A percentile compares a stretch with the other conserved stretches of the same genome.
phyloP scores from a whole-genome alignment of 2,888 invertebrate genomes.

The Catocala sponsa region DNA sequence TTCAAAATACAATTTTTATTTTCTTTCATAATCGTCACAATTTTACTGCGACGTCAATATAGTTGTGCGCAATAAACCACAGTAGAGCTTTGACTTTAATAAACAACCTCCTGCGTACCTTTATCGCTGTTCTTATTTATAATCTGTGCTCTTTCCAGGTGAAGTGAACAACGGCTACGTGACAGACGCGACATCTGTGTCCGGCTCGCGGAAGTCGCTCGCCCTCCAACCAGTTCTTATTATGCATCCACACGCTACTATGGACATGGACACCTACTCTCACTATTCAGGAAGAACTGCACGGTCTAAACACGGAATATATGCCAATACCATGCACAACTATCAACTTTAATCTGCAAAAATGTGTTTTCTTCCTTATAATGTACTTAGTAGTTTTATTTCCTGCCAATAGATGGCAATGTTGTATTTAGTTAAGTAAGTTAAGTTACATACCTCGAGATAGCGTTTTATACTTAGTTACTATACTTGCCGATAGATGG shows the following conservation, averaged over 20 bases:
- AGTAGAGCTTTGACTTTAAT: no score
- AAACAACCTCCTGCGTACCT: no score
- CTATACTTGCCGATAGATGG: constrained; percentile 48
- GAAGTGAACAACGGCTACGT: constrained; percentile 96
- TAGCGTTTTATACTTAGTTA: constrained; percentile 26
- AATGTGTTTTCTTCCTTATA: constrained; percentile 6
- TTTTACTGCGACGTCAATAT: no score
- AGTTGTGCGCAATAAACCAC: no score
- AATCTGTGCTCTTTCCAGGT: constrained; percentile 85
- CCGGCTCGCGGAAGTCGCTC: constrained; percentile 95
- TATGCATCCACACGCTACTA: constrained; percentile 90
- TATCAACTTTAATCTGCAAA: constrained; percentile 87
- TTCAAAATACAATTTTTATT: no score
- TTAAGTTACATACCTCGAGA: constrained; percentile 12
- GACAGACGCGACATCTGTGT: constrained; percentile 94
- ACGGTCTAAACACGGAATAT: constrained; percentile 89
- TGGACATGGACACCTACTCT: constrained; percentile 92
- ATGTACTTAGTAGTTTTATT: constrained; percentile 1
- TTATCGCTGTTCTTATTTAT: constrained; percentile 6
- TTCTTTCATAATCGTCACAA: no score
- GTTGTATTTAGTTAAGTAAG: constrained; percentile 16
- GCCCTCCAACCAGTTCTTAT: constrained; percentile 95
- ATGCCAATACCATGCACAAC: constrained; percentile 91
- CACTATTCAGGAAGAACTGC: constrained; percentile 93
- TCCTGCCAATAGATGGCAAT: neutral